Percentiles rank a stretch among this genome's conserved stretches.
Evolutionary conservation across 2,113 vertebrate species (phyloP).

Genomic region (Picathartes gymnocephalus): DNA sequence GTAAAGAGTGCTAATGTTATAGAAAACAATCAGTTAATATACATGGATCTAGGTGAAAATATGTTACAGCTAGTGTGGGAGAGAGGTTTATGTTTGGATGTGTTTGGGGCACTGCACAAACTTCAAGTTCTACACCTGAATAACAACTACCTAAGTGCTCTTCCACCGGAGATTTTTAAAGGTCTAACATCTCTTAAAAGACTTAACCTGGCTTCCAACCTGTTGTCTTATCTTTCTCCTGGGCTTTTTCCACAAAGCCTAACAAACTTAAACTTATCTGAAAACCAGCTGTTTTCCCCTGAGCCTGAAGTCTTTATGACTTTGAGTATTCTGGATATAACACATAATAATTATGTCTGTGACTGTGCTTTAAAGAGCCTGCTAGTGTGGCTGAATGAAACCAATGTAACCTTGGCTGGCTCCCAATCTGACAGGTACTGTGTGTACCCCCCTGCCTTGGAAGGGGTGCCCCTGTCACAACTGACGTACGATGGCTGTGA

Average conservation of each 20-base stretch:
- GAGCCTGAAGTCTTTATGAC: conserved; percentile 74
- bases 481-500: conserved; percentile 40
- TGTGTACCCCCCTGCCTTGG: conserved; percentile 66
- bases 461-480: conserved; percentile 29
- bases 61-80: conserved; percentile 81
- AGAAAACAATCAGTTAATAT: conserved; percentile 60
- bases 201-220: conserved; percentile 80
- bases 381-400: conserved; percentile 78
- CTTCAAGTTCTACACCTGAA: conserved; percentile 74
- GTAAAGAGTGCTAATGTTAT: background rate
- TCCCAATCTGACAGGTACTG: conserved; percentile 65
- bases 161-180: conserved; percentile 78
- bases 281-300: conserved; percentile 80
- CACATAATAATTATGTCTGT: conserved; percentile 80
- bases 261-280: conserved; percentile 69
- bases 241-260: conserved; percentile 76
- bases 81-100: conserved; percentile 69
- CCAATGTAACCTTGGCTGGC: conserved; percentile 65
- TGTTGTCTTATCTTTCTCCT: conserved; percentile 69
- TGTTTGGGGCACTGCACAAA: conserved; percentile 76
- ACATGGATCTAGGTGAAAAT: conserved; percentile 79
- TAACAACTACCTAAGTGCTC: conserved; percentile 74
- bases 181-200: conserved; percentile 70
- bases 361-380: conserved; percentile 77
- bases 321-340: conserved; percentile 70